A percentile compares a stretch with the other conserved stretches of the same genome.
These are phyloP conservation scores for Sandelia bainsii DNA, from an alignment of 2,797 vertebrate genomes.

Conservation along the genomic window DNA sequence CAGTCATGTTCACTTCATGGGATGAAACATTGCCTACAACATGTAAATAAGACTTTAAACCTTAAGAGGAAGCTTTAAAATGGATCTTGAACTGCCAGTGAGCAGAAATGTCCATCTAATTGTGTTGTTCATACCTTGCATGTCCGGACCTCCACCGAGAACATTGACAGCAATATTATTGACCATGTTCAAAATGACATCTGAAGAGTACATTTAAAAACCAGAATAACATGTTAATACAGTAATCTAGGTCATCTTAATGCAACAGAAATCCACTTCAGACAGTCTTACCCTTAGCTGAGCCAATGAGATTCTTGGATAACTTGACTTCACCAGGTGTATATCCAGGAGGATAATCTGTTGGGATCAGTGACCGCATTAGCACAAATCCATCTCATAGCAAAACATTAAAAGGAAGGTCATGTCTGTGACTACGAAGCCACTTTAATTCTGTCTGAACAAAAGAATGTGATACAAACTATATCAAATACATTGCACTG, in stretches of 20 bases:
- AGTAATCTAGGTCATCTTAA: neutral
- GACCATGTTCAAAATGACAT: conserved; percentile 97
- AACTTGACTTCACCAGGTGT: conserved; percentile 88
- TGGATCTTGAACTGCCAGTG: neutral
- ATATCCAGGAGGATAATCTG: conserved; percentile 92
- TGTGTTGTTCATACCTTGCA: conserved; percentile 73
- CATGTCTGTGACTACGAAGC: no score
- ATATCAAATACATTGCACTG: neutral
- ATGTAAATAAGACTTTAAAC: neutral
- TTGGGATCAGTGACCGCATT: neutral
- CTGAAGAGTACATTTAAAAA: conserved; percentile 75
- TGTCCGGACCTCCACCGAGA: conserved; percentile 88
- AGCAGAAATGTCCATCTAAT: neutral
- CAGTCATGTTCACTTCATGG: conserved; percentile 78
- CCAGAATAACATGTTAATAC: neutral
- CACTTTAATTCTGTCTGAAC: no score
- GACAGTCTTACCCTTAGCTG: conserved; percentile 91
- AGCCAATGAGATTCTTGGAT: conserved; percentile 94
- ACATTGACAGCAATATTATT: conserved; percentile 97
- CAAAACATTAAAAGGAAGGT: neutral
- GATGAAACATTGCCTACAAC: conserved; percentile 73
- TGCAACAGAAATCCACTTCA: neutral
- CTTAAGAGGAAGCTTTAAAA: neutral
- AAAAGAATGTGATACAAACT: neutral
- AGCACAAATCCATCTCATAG: neutral